Percentiles rank a stretch among this genome's conserved stretches.
Evolutionary conservation across 2,797 vertebrate genomes (phyloP).

Genomic region (Acipenser ruthenus): DNA sequence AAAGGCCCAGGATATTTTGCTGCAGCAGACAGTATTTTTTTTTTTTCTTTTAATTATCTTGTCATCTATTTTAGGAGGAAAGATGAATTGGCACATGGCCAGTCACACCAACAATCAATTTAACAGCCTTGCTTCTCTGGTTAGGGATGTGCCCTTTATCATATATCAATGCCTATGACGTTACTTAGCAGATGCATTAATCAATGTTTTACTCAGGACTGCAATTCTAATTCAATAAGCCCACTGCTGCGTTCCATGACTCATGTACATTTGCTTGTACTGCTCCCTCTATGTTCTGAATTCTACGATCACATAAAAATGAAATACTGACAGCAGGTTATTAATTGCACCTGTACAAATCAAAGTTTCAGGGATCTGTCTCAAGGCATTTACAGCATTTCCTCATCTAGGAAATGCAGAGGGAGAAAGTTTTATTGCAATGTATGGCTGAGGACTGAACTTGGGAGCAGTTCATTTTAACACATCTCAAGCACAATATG

Average conservation of each 20-base stretch:
- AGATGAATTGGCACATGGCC: slow-evolving; percentile 28
- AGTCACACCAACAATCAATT: slow-evolving; percentile 39
- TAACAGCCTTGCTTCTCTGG: slow-evolving; percentile 15
- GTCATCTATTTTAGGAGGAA: slow-evolving; percentile 26
- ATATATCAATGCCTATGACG: slow-evolving; percentile 21
- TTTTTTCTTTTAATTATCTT: slow-evolving; percentile 13
- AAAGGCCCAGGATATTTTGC: slow-evolving; percentile 23
- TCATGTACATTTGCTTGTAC: background rate
- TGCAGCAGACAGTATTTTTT: slow-evolving; percentile 21
- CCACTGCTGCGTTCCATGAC: background rate
- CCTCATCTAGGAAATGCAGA: too few species aligned
- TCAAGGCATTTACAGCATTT: too few species aligned
- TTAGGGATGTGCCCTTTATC: slow-evolving; percentile 17
- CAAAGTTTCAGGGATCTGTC: too few species aligned
- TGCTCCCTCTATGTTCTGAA: background rate
- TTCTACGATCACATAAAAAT: too few species aligned
- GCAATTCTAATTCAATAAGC: background rate
- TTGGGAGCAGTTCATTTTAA: too few species aligned
- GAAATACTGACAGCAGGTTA: too few species aligned
- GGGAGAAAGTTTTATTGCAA: too few species aligned
- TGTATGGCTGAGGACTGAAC: too few species aligned
- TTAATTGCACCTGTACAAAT: too few species aligned
- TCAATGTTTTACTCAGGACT: slow-evolving; percentile 10
- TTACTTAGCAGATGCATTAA: slow-evolving; percentile 25
- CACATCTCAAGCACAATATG: too few species aligned